Evolutionary conservation across 2,113 vertebrate species (phyloP), one percentile per base, ranked within the genome.

Genomic region (Gracilinanus agilis): DNA sequence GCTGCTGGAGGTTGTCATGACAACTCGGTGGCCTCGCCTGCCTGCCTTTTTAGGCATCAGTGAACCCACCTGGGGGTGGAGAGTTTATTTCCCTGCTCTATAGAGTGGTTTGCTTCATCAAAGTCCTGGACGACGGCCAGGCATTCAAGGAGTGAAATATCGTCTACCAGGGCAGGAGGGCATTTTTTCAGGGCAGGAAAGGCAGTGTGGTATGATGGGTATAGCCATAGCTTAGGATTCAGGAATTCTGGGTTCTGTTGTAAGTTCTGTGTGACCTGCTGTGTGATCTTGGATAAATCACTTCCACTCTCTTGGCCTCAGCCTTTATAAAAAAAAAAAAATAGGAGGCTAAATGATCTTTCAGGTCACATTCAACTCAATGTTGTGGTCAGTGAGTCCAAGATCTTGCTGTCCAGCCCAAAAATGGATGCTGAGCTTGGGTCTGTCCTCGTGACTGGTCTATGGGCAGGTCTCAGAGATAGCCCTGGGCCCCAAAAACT

Each of bases 51-150:
- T 40, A 55, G 1, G n/a, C 49, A 54, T 13, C 56, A n/a, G 90
- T 89, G 4, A 49, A 90, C 19, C n/a, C 40, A 21, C 93, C 29
- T 49, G 12, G 67, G 67, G 40, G n/a, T 3, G 24, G 54, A 13
- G 9, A 27, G 54, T 53, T 44, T 44, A 67, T 53, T 90, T 67
- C 58, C 23, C 44, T 13, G 54, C 54, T 53, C 55, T 91, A 21
- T 55, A 94, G 90, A 91, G 88, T 75, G 44, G 88, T 40, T 83
- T 83, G 67, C 67, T 83, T 83, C 67, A 83, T 83, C 67, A 83
- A 83, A 83, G 67, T 83, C 67, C 6, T 83, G 67, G 67, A 16
- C 40, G 67, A n/a, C 40, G 34, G 67, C 67, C 67, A 83, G n/a
- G n/a, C 19, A 40, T 40, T 23, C 19, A 19, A 16, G 19, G 67